Percentiles rank a stretch among this genome's conserved stretches.
Conservation (phyloP, 2,113 vertebrate species). For the Sinocyclocheilus grahami region DNA sequence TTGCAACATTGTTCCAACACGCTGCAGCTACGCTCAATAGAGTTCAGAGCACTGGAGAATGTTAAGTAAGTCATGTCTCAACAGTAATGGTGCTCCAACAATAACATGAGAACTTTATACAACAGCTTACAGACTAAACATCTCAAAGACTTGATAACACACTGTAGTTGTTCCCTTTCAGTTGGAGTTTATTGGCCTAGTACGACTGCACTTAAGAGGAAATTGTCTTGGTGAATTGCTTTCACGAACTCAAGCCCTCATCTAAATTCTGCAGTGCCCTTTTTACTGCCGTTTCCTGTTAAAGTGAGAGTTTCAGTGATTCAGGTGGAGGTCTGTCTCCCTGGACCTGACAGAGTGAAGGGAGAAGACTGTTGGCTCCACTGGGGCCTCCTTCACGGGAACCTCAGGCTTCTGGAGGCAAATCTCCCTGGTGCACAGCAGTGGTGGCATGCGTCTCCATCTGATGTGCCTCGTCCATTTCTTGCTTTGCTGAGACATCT, state of each 20-base stretch:
- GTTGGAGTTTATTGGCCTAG: background rate
- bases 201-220: slow-evolving; percentile 5
- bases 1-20: background rate
- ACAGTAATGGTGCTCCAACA: background rate
- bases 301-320: background rate
- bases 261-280: slow-evolving; percentile 18
- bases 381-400: slow-evolving; percentile 18
- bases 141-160: background rate
- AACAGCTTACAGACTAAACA: background rate
- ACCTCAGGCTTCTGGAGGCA: slow-evolving; percentile 39
- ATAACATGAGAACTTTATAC: background rate
- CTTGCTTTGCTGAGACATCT: slow-evolving; percentile 29
- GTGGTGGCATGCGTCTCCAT: slow-evolving; percentile 58
- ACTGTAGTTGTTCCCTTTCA: background rate
- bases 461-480: slow-evolving; percentile 48
- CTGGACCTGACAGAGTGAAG: slow-evolving; percentile 27
- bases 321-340: slow-evolving; percentile 54
- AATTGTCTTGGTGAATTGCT: slow-evolving; percentile 11
- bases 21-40: background rate
- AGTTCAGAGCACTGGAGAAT: background rate
- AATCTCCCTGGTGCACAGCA: slow-evolving; percentile 36
- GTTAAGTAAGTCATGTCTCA: background rate
- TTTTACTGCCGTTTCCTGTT: slow-evolving; percentile 5
- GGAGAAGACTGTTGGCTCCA: slow-evolving; percentile 36
- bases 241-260: background rate